These are phyloP conservation scores for Numenius phaeopus DNA, from an alignment of 2,797 vertebrate genomes.

Conservation along the genomic window DNA sequence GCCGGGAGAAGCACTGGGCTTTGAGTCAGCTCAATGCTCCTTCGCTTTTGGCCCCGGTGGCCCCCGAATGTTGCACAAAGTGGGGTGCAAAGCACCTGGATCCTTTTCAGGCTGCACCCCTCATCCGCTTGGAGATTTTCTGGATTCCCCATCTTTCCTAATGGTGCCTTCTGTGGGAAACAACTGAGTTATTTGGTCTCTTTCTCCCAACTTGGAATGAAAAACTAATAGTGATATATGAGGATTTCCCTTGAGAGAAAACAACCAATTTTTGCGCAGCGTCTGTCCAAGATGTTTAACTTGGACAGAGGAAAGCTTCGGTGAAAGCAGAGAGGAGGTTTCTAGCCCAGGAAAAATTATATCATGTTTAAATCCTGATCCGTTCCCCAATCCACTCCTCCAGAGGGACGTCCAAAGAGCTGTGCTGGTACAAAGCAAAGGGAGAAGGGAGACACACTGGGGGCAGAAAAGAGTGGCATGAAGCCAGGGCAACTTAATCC, in stretches of 20 bases:
- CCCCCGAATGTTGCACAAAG: neutral
- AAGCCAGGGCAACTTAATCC: slow-evolving; percentile 46
- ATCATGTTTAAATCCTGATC: neutral
- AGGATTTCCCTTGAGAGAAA: slow-evolving; percentile 27
- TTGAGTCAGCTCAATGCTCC: neutral
- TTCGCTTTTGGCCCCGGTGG: neutral
- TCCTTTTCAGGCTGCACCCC: neutral
- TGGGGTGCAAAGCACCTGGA: neutral
- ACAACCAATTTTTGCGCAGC: neutral
- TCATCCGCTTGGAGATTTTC: neutral
- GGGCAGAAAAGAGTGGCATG: neutral
- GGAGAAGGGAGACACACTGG: neutral
- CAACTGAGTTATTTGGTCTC: neutral
- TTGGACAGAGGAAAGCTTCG: slow-evolving; percentile 21
- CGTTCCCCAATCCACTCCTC: neutral
- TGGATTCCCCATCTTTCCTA: neutral
- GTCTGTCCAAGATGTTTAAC: neutral
- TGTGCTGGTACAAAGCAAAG: neutral
- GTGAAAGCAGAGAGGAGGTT: slow-evolving; percentile 3
- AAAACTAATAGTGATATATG: neutral
- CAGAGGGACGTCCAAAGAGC: neutral
- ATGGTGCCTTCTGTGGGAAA: neutral
- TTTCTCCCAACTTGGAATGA: neutral
- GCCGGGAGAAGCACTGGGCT: neutral
- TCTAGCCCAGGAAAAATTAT: slow-evolving; percentile 3